Evolutionary conservation across 1,140 invertebrate species (phyloP).

Genomic region (Eurosta solidaginis): DNA sequence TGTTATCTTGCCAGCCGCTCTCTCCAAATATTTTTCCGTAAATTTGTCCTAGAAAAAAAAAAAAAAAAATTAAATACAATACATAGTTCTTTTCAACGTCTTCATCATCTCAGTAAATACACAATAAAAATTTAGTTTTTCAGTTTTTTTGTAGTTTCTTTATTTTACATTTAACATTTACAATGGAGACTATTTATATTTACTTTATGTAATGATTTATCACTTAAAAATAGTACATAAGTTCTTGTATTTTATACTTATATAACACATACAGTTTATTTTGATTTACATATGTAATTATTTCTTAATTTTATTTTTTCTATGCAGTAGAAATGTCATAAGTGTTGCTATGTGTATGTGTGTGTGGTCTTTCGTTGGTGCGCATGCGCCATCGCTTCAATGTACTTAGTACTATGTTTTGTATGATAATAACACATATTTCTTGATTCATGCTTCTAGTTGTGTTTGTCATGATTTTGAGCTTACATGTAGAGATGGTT

Average conservation of each 20-base stretch:
- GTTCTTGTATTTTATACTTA: slow-evolving; percentile 9
- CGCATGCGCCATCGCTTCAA: too few relatives aligned
- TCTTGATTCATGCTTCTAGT: too few relatives aligned
- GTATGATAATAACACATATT: too few relatives aligned
- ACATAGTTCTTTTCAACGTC: background rate
- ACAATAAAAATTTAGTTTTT: background rate
- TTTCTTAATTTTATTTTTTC: background rate
- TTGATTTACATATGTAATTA: background rate
- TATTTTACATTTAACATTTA: slow-evolving; percentile 18
- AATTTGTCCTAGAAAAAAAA: background rate
- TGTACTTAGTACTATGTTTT: too few relatives aligned
- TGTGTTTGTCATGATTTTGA: too few relatives aligned
- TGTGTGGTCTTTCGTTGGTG: too few relatives aligned
- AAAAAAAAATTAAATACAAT: slow-evolving; percentile 4
- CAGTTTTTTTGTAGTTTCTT: background rate
- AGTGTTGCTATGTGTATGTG: too few relatives aligned
- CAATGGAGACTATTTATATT: slow-evolving; percentile 21
- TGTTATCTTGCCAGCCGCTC: too few relatives aligned
- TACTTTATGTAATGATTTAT: slow-evolving; percentile 9
- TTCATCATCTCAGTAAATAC: background rate
- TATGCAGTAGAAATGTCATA: too few relatives aligned
- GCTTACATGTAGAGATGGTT: too few relatives aligned
- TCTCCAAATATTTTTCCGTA: background rate
- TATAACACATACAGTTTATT: slow-evolving; percentile 14
- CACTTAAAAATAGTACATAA: slow-evolving; percentile 4